These are phyloP conservation scores for Galeopterus variegatus DNA, from an alignment of 2,113 vertebrate species.

Conservation along the genomic window DNA sequence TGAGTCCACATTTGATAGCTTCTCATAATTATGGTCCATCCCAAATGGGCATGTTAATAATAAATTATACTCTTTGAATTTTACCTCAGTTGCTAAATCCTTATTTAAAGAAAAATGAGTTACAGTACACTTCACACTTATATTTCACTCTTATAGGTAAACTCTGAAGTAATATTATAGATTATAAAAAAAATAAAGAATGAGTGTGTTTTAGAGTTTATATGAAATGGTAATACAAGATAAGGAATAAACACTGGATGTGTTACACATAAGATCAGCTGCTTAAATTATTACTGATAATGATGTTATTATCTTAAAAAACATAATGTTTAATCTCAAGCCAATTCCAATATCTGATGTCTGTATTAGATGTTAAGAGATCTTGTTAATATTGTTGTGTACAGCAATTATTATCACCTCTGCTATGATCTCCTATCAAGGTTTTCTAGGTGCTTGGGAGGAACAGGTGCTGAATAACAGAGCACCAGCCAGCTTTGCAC, in stretches of 20 bases:
- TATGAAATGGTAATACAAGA: not conserved
- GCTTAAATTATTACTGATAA: not conserved
- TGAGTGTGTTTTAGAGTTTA: not conserved
- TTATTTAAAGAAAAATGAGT: not conserved
- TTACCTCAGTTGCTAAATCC: not conserved
- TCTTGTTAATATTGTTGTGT: not conserved
- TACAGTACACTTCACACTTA: not conserved
- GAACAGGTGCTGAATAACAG: not conserved
- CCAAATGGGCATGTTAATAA: not conserved
- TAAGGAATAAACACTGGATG: not conserved
- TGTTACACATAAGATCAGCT: not conserved
- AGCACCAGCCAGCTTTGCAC: not conserved
- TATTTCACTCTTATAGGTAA: not conserved
- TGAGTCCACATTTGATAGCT: not conserved
- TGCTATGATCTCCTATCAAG: not conserved
- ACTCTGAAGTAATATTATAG: not conserved
- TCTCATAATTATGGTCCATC: not conserved
- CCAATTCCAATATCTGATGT: not conserved
- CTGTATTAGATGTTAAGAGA: not conserved
- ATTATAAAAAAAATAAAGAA: not conserved
- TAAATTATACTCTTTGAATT: not conserved
- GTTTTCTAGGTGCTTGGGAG: not conserved
- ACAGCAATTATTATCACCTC: not conserved
- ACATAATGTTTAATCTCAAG: not conserved
- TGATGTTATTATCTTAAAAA: not conserved